Evolutionary conservation across 2,888 invertebrate species (phyloP).

Genomic region (Orthosia gothica): DNA sequence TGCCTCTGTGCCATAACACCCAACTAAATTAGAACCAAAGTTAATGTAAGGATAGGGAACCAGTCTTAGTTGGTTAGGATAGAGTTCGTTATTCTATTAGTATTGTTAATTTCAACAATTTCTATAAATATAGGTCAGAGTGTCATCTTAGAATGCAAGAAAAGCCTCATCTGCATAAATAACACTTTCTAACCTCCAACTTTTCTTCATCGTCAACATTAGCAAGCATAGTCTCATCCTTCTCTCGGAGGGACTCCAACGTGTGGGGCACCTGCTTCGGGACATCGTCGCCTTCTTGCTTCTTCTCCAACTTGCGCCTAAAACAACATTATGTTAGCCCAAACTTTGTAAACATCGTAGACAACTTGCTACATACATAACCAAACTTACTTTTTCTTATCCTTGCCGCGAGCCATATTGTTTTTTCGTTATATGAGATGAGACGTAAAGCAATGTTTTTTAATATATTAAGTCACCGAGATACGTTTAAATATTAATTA

Average conservation of each 20-base stretch:
- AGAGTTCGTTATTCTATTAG: too few species aligned
- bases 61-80: too few species aligned
- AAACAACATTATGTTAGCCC: constrained; percentile 56
- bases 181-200: constrained; percentile 91
- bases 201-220: constrained; percentile 95
- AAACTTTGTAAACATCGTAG: constrained; percentile 44
- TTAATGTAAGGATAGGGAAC: too few species aligned
- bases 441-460: background rate
- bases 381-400: constrained; percentile 88
- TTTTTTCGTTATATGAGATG: background rate
- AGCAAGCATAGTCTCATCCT: constrained; percentile 97
- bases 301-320: constrained; percentile 89
- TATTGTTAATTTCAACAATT: background rate
- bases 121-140: background rate
- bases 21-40: too few species aligned
- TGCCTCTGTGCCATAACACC: too few species aligned
- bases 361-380: constrained; percentile 58
- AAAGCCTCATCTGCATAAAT: background rate
- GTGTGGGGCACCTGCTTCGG: constrained; percentile 95
- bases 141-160: background rate
- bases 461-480: background rate
- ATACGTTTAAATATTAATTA: background rate
- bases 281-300: constrained; percentile 88
- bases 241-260: constrained; percentile 97
- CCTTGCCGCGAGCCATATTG: constrained; percentile 88